phyloP scores from a whole-genome alignment of 2,888 invertebrate species.

The Caenorhabditis sp. region DNA sequence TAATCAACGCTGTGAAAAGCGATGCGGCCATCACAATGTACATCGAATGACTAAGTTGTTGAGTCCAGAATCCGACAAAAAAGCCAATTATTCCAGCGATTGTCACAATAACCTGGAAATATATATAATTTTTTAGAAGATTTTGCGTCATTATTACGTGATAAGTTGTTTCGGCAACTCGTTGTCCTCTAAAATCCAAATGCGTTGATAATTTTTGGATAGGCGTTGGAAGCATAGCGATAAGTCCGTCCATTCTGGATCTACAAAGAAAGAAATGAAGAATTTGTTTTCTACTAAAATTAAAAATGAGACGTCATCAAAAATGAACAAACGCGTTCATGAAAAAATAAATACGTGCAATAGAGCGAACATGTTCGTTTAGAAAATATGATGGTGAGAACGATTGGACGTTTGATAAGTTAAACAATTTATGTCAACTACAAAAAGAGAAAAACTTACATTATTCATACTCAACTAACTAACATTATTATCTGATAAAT shows the following conservation, averaged over 20 bases:
- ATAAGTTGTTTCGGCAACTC: slow-evolving; percentile 63
- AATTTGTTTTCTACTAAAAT: not conserved
- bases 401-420: not conserved
- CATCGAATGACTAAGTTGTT: slow-evolving; percentile 56
- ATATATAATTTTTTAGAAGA: no score
- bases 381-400: not conserved
- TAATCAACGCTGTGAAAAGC: slow-evolving; percentile 57
- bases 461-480: not conserved
- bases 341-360: not conserved
- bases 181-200: slow-evolving; percentile 66
- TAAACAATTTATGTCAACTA: not conserved
- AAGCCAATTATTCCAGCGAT: slow-evolving; percentile 65
- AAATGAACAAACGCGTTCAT: slow-evolving; percentile 3
- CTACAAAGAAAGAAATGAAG: not conserved
- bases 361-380: not conserved
- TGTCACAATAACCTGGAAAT: slow-evolving; percentile 58
- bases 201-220: slow-evolving; percentile 57
- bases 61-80: slow-evolving; percentile 59
- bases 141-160: slow-evolving; percentile 48
- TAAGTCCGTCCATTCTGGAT: slow-evolving; percentile 60
- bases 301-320: slow-evolving; percentile 8
- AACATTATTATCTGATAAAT: not conserved
- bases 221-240: slow-evolving; percentile 64
- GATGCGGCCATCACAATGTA: slow-evolving; percentile 57
- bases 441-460: not conserved